Evolutionary conservation across 2,888 invertebrate genomes (phyloP), one percentile per base, ranked within the genome.

Genomic region (Scotopteryx bipunctaria): DNA sequence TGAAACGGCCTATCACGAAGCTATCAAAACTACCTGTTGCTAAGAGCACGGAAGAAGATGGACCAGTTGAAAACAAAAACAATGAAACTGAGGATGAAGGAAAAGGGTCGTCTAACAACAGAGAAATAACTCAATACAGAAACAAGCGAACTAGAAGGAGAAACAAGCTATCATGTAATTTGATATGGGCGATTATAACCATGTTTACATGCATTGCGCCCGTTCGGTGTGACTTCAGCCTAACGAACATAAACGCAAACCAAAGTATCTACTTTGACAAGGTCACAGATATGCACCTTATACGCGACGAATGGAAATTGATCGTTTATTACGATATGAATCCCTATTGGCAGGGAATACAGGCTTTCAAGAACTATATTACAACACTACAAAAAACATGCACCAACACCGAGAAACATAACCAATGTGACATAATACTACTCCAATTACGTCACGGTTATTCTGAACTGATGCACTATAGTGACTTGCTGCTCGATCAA

Each of bases 271-370:
- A 33, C 33, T 33, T 16, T 16, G 33, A 33, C n/a, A 15, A 15
- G 33, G 16, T 33, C 15, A n/a, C 16, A n/a, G 17, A 33, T n/a
- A 33, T 33, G 33, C 15, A 17, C 17, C 8, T 33, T 21, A 21
- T 21, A 21, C 21, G 21, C 6, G 16, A 33, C n/a, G 16, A 33
- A 17, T 33, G 56, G 33, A 33, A 5, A 16, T 8, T 33, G 4
- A 17, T 33, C 15, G 15, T 17, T 0, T 33, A 33, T 6, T 33
- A 33, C 9, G 33, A 33, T 17, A 33, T 33, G 16, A 11, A n/a
- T 5, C 33, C 33, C 16, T 33, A 33, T n/a, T 33, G 33, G 33
- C 16, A 33, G 6, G 33, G 33, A 33, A 17, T 16, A 3, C 4
- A 33, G 9, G 33, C 33, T 2, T 15, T 16, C n/a, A 15, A 33